Base-by-base conservation (phyloP, 2,113 vertebrate genomes). In the Campylorhamphus procurvoides region DNA sequence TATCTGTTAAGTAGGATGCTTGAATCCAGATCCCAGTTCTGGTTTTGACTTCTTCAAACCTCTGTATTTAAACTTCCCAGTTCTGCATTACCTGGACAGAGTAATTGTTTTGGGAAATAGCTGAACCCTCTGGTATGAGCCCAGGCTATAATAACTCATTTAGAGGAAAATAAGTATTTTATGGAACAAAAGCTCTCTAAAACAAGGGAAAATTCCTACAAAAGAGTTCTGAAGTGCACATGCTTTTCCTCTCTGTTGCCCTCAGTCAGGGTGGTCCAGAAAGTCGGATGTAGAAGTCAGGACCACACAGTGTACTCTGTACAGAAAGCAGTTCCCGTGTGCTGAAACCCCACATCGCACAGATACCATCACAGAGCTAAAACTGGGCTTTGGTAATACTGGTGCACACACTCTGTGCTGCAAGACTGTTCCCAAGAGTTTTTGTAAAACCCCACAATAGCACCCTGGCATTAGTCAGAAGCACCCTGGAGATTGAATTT, bases 401-500 rank as follows among this genome's bases (percentile, higher is more conserved):
- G 39, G 33, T 60, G 64, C 72, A 80, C 35, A 76, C 37, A 7
- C 47, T 50, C 67, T 86, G 44, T 62, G 60, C 52, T 81, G 33
- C 83, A 72, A n/a, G 35, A 5, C 63, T 81, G 72, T 63, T 96
- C 72, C 64, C 25, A 7, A 81, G 60, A 58, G 64, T 72, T 94
- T 80, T 76, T 37, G 49, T 90, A 93, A 95, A 93, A 49, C 22
- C 86, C 88, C 66, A 87, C 79, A 78, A 72, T 42, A 92, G 92
- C 83, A 86, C 83, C 85, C 47, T 87, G 69, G 92, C 68, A 95
- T 96, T 94, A 94, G 82, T 93, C 82, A 94, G 92, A 93, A 94
- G 72, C 78, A 78, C 76, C 49, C 85, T 86, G 93, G 92, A 88
- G 90, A 84, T 4, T 60, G 37, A 71, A 86, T 74, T 90, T 64